phyloP scores from a whole-genome alignment of 2,113 vertebrate species.

The Hyperopisus bebe region DNA sequence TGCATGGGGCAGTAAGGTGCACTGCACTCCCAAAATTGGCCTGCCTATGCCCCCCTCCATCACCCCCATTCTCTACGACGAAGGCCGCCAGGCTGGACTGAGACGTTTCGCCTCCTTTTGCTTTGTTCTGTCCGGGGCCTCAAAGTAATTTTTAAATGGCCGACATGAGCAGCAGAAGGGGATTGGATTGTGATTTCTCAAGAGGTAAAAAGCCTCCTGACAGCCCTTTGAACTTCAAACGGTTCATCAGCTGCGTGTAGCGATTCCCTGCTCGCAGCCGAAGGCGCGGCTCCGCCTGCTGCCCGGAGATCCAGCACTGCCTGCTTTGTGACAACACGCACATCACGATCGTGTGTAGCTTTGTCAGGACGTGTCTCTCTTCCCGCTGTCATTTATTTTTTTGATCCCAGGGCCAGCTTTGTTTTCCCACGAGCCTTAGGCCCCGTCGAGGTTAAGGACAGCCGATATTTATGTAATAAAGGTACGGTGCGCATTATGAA shows the following conservation, averaged over 20 bases:
- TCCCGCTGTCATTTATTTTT: neutral
- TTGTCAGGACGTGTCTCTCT: neutral
- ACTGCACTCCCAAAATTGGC: neutral
- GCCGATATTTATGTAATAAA: neutral
- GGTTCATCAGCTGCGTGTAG: neutral
- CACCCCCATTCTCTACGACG: neutral
- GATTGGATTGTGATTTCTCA: constrained; percentile 35
- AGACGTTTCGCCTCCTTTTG: neutral
- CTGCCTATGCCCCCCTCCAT: neutral
- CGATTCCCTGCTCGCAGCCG: neutral
- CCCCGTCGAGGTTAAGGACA: neutral
- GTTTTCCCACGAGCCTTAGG: neutral
- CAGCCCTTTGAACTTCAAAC: constrained; percentile 16
- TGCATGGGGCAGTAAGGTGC: neutral
- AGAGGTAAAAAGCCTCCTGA: constrained; percentile 39
- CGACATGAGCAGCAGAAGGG: constrained; percentile 20
- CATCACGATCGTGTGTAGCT: neutral
- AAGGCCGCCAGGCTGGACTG: neutral
- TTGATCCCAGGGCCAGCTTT: neutral
- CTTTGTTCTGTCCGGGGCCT: neutral
- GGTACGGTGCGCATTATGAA: neutral
- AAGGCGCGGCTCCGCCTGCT: neutral
- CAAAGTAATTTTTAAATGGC: neutral
- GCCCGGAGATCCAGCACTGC: neutral
- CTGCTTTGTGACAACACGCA: neutral